Conservation (phyloP, 1,140 invertebrate species). For the Platyscapa corneri region DNA sequence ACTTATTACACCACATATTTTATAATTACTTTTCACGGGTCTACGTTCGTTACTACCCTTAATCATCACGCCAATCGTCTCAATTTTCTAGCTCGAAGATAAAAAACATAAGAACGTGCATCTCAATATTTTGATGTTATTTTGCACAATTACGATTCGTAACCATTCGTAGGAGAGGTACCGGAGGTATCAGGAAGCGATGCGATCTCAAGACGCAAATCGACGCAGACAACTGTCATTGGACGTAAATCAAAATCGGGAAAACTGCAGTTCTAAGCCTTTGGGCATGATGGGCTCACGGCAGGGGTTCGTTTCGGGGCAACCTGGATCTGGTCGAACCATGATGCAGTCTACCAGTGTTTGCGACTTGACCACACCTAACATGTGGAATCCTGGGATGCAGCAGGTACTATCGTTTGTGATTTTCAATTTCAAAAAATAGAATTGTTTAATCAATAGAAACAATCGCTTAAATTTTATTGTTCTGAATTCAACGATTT, state of each 20-base stretch:
- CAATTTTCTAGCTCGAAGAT: too few relatives aligned
- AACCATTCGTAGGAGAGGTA: conserved; percentile 76
- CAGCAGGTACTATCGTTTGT: conserved; percentile 72
- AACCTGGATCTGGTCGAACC: conserved; percentile 61
- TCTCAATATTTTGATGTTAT: background rate
- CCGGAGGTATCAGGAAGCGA: conserved; percentile 78
- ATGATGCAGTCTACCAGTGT: conserved; percentile 71
- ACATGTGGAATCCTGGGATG: conserved; percentile 67
- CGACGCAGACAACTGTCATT: conserved; percentile 61
- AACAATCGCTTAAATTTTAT: too few relatives aligned
- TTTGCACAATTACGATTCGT: background rate
- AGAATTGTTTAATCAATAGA: too few relatives aligned
- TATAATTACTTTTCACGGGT: too few relatives aligned
- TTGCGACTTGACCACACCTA: conserved; percentile 66
- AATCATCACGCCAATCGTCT: too few relatives aligned
- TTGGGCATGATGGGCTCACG: conserved; percentile 52
- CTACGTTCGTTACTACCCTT: too few relatives aligned
- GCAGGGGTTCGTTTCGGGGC: background rate
- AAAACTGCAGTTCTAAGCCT: conserved; percentile 60
- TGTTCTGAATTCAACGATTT: too few relatives aligned
- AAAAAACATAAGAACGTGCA: too few relatives aligned
- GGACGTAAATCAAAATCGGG: conserved; percentile 47
- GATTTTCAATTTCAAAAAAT: too few relatives aligned
- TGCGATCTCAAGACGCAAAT: conserved; percentile 72
- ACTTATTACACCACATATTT: too few relatives aligned